phyloP scores from a whole-genome alignment of 2,888 invertebrate genomes.

The Sinotaia quadrata region DNA sequence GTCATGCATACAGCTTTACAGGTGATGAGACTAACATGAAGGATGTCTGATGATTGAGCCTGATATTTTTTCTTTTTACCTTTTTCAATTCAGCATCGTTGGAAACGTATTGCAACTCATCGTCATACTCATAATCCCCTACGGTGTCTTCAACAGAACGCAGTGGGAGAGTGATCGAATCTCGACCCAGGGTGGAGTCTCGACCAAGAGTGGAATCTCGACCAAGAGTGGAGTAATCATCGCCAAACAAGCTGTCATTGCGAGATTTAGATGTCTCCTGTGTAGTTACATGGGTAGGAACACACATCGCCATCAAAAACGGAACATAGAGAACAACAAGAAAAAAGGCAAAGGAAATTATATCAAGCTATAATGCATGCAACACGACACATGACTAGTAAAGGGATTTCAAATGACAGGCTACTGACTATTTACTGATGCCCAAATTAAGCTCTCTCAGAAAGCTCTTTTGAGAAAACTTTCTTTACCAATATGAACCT shows the following conservation, averaged over 20 bases:
- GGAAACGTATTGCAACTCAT: slow-evolving; percentile 53
- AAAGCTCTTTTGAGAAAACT: too few species aligned
- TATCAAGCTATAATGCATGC: neutral
- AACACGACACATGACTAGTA: neutral
- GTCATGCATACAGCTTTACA: too few species aligned
- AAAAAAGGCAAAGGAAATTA: slow-evolving; percentile 20
- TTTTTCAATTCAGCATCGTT: slow-evolving; percentile 57
- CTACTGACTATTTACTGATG: too few species aligned
- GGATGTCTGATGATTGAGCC: too few species aligned
- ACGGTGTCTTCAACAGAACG: slow-evolving; percentile 56
- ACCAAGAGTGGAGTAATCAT: slow-evolving; percentile 53
- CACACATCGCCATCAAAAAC: slow-evolving; percentile 6
- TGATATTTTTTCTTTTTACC: slow-evolving; percentile 58
- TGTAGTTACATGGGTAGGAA: neutral
- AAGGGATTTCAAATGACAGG: too few species aligned
- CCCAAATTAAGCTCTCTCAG: too few species aligned
- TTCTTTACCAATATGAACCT: too few species aligned
- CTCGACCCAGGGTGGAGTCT: slow-evolving; percentile 52
- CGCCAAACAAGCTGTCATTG: slow-evolving; percentile 48
- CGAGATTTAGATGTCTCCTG: slow-evolving; percentile 44
- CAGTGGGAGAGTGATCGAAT: slow-evolving; percentile 41
- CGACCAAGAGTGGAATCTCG: slow-evolving; percentile 42
- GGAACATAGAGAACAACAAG: slow-evolving; percentile 6
- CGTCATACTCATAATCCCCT: slow-evolving; percentile 61
- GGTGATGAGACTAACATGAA: too few species aligned